phyloP scores from a whole-genome alignment of 2,113 vertebrate genomes.

The Mus pahari region DNA sequence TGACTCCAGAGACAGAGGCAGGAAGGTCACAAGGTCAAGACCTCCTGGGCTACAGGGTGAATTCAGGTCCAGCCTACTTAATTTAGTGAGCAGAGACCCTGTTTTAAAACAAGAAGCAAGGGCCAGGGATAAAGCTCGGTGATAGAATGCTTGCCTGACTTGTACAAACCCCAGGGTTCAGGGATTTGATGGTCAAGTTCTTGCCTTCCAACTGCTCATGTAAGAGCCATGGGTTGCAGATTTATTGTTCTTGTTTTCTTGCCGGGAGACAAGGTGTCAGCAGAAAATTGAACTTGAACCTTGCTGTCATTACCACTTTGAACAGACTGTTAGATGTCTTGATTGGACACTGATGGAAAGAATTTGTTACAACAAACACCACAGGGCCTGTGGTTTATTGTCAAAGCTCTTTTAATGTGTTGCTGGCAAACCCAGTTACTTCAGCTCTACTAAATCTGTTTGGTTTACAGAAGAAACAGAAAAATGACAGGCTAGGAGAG shows the following conservation, averaged over 20 bases:
- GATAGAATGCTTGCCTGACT: neutral
- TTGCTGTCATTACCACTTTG: neutral
- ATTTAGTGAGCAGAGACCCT: neutral
- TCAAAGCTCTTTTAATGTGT: neutral
- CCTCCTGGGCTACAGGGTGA: too few species aligned
- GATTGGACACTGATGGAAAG: neutral
- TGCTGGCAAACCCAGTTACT: neutral
- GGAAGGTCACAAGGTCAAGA: neutral
- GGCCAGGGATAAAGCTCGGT: neutral
- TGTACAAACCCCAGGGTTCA: neutral
- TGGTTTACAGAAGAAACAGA: constrained; percentile 32
- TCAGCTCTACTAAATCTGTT: neutral
- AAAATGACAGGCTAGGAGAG: neutral
- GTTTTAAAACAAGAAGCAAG: neutral
- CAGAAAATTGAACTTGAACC: constrained; percentile 1
- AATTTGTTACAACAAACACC: neutral
- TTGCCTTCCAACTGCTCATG: neutral
- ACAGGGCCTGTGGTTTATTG: neutral
- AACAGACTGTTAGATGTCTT: neutral
- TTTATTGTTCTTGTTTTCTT: neutral
- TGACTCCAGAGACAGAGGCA: neutral
- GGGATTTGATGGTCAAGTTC: neutral
- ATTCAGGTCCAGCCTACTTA: neutral
- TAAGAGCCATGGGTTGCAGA: neutral
- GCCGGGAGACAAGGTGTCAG: neutral